Evolutionary conservation across 2,113 vertebrate genomes (phyloP).

Genomic region (Cynocephalus volans): DNA sequence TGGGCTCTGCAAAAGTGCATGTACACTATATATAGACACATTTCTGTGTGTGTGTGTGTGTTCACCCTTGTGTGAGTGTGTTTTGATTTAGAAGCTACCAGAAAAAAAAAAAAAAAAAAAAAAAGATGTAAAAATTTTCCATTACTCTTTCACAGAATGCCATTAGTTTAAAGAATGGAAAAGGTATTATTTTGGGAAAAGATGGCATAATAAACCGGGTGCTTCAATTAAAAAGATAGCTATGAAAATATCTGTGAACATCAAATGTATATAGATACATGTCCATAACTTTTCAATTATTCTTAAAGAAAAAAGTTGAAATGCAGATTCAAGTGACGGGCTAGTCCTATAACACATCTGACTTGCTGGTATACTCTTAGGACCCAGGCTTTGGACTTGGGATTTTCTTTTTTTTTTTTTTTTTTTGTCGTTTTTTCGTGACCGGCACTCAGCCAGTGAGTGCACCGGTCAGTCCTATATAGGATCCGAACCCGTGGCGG

Average conservation of each 20-base stretch:
- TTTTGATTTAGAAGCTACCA: background rate
- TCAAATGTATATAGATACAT: background rate
- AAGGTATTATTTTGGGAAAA: background rate
- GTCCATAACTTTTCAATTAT: background rate
- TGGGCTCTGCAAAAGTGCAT: background rate
- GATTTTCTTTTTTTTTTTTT: too few species aligned
- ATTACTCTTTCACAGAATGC: constrained; percentile 26
- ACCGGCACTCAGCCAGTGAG: too few species aligned
- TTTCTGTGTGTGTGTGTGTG: background rate
- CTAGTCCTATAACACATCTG: background rate
- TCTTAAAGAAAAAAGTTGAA: background rate
- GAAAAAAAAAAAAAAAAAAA: background rate
- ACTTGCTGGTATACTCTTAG: background rate
- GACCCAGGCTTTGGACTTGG: background rate
- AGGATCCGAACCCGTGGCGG: too few species aligned
- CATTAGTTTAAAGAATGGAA: background rate
- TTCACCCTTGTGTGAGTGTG: background rate
- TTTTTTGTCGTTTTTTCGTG: too few species aligned
- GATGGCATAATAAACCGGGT: background rate
- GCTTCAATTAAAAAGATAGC: background rate
- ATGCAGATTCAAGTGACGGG: background rate
- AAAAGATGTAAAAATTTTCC: background rate
- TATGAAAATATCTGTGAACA: background rate
- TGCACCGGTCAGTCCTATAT: too few species aligned
- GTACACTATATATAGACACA: background rate